phyloP scores from a whole-genome alignment of 2,113 vertebrate species.

The Megaleporinus macrocephalus region DNA sequence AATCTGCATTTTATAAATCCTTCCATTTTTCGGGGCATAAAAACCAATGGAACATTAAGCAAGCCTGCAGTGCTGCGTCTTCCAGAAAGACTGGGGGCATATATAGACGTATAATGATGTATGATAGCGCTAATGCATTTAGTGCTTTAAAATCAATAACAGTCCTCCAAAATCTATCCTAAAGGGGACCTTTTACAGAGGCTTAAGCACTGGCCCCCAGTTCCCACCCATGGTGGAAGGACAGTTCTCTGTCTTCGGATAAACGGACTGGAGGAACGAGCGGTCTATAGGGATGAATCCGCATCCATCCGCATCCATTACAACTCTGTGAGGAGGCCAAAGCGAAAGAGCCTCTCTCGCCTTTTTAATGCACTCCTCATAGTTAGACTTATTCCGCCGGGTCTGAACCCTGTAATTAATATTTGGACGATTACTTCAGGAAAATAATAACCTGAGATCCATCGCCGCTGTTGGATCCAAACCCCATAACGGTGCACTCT shows the following conservation, averaged over 20 bases:
- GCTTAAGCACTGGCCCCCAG: constrained; percentile 61
- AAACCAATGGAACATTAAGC: neutral
- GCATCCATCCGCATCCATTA: constrained; percentile 66
- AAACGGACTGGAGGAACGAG: constrained; percentile 69
- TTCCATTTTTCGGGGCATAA: no score
- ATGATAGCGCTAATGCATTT: neutral
- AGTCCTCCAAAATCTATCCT: neutral
- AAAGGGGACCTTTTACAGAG: constrained; percentile 58
- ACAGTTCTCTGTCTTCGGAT: constrained; percentile 65
- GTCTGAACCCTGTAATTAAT: constrained; percentile 56
- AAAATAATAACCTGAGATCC: constrained; percentile 62
- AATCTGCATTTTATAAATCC: no score
- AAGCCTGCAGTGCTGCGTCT: neutral
- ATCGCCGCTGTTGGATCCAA: constrained; percentile 43
- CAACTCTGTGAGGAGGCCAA: constrained; percentile 50
- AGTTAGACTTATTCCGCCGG: constrained; percentile 57
- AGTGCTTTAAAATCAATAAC: constrained; percentile 1
- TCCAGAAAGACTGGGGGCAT: neutral
- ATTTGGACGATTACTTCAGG: constrained; percentile 62
- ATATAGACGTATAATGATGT: neutral
- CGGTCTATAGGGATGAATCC: constrained; percentile 63
- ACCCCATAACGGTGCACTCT: constrained; percentile 46
- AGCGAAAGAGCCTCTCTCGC: constrained; percentile 51
- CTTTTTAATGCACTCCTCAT: constrained; percentile 66
- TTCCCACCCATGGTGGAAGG: constrained; percentile 66